Evolutionary conservation across 1,140 invertebrate genomes (phyloP).

Genomic region (Drosophila equinoxialis): DNA sequence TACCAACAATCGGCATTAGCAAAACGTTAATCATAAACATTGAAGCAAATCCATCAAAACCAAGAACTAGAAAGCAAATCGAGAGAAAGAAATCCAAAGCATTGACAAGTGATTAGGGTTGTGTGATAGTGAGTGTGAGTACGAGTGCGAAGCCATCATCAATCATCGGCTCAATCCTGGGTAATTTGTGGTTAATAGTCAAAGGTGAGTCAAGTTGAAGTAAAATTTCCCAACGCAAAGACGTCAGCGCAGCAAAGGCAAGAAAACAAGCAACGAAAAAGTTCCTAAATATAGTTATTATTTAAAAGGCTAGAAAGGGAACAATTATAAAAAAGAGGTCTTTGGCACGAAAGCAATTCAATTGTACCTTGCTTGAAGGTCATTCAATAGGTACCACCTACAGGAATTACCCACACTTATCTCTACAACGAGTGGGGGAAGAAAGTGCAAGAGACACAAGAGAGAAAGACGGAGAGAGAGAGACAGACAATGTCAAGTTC

Average conservation of each 20-base stretch:
- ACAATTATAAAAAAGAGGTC: conserved; percentile 31
- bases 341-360: not conserved
- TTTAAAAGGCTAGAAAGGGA: conserved; percentile 19
- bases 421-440: too few species aligned
- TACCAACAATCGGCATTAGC: conserved; percentile 69
- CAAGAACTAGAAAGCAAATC: not conserved
- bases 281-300: conserved; percentile 65
- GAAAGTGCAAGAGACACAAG: not conserved
- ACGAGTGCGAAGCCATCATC: conserved; percentile 34
- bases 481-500: conserved; percentile 60
- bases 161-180: conserved; percentile 70
- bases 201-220: conserved; percentile 65
- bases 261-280: conserved; percentile 16
- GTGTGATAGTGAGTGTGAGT: not conserved
- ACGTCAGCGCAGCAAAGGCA: not conserved
- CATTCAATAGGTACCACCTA: not conserved
- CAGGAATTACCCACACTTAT: not conserved
- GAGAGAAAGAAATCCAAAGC: not conserved
- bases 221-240: not conserved
- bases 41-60: not conserved
- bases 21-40: conserved; percentile 60
- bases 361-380: not conserved
- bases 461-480: not conserved
- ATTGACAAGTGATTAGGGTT: conserved; percentile 14
- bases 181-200: conserved; percentile 79